Conservation (phyloP, 2,888 invertebrate species). For the Epirrhoe alternata region DNA sequence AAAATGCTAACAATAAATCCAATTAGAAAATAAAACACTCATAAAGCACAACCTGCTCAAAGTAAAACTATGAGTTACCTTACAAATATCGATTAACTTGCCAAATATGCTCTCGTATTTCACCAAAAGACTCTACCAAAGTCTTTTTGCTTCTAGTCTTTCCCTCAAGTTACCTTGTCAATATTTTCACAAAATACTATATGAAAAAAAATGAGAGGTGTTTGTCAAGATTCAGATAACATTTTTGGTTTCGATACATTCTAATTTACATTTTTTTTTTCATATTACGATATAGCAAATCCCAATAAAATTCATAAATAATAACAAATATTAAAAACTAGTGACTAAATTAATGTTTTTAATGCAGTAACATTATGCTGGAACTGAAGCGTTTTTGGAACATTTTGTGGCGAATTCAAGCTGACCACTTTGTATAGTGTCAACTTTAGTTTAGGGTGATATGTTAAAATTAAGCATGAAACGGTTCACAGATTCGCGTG, state of each 20-base stretch:
- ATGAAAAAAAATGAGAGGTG: no score
- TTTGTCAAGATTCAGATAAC: not conserved
- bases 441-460: no score
- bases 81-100: not conserved
- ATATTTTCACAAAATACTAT: no score
- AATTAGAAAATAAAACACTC: constrained; percentile 29
- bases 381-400: constrained; percentile 3
- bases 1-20: constrained; percentile 19
- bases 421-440: no score
- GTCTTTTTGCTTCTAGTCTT: no score
- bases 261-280: not conserved
- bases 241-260: not conserved
- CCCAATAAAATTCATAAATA: constrained; percentile 37
- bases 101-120: not conserved
- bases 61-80: not conserved
- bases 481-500: no score
- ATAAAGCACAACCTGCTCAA: constrained; percentile 5
- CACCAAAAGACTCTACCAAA: not conserved
- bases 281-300: constrained; percentile 1
- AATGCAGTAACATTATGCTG: constrained; percentile 1
- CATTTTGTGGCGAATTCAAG: not conserved
- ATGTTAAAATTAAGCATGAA: no score
- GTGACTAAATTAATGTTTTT: constrained; percentile 34
- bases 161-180: no score
- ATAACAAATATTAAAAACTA: constrained; percentile 40